Base-by-base conservation (phyloP, 1,140 invertebrate genomes). In the Rhynchophorus ferrugineus region DNA sequence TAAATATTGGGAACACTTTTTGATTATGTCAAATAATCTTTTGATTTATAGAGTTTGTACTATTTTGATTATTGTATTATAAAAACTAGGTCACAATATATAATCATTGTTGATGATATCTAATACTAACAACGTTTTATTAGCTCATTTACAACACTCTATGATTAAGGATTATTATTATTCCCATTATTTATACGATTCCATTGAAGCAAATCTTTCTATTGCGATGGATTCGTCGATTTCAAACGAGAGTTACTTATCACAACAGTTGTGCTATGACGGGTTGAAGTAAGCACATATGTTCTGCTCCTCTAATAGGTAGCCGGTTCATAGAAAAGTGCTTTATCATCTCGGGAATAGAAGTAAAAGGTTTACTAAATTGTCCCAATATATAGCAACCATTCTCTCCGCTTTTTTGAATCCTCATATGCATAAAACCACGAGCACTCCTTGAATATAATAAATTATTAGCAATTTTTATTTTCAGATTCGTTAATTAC, bases 351-450 rank as follows among this genome's bases (percentile, higher is more conserved):
- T 91, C 85, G 5, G 92, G 91, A 62, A 98, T 91, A 17, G 81
- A 87, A 14, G 82, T 77, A 67, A 95, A 97, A 7, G 89, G 89
- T 49, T 89, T 89, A 64, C 89, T 89, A 64, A 91, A 92, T 63
- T 93, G 89, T 11, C 91, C 91, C 54, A 96, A 70, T 29, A 93
- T 91, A 66, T 84, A 95, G 42, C 83, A 78, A 20, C 80, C 81
- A 20, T 78, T 75, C 34, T 84, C 83, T 8, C 75, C 79, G 51
- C 80, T 78, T 61, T 81, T 81, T 63, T 89, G 88, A 36, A 95
- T 95, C 46, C 89, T 80, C 84, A 95, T 92, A 65, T 96, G 93
- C 88, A 96, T 95, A 63, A 91, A 95, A 13, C 92, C 91, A 69
- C 87, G 79, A 19, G 89, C 87, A 66, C 91, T 91, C 69, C 91